Evolutionary conservation across 2,888 invertebrate genomes (phyloP), one percentile per base, ranked within the genome.

Genomic region (Liposcelis brunnea): DNA sequence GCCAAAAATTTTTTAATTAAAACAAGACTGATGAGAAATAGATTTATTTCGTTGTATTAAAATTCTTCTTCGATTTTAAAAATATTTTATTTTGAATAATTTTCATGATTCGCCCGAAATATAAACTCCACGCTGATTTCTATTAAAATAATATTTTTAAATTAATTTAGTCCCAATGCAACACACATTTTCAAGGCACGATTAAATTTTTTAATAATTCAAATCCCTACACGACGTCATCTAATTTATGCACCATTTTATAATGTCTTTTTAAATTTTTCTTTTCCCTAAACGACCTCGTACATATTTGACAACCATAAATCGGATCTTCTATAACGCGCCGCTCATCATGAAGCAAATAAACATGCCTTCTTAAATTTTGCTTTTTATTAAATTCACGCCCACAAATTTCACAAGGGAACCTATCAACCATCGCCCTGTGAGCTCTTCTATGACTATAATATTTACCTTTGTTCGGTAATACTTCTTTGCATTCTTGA

Each of bases 311-410:
- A 40, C 40, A 40, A 8, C 19, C 40, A 19, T 18, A 40, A 18
- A 12, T 19, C 12, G 19, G 15, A 12, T 40, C 19, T n/a, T 14
- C 16, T 5, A 40, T n/a, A 14, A 40, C 40, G 4, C 40, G 3
- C 7, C 19, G 16, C 11, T 14, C 16, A 40, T 40, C 40, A 18
- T 40, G 40, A 11, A 40, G 16, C 40, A 40, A 21, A 19, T 40
- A 19, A 12, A 40, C 11, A 21, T 40, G 40, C 40, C 40, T 14
- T 14, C 16, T 18, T 21, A 40, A 18, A 11, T 40, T 40, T 19
- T 40, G 40, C 11, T 40, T 40, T 11, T 40, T 40, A 11, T 40
- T 40, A 21, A 40, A 40, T 19, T 40, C 40, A 3, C 40, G 40
- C 4, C 12, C 19, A 18, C 40, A 40, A 5, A 40, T 21, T 7